Evolutionary conservation across 2,888 invertebrate species (phyloP), one percentile per base, ranked within the genome.

Genomic region (Celastrina argiolus): DNA sequence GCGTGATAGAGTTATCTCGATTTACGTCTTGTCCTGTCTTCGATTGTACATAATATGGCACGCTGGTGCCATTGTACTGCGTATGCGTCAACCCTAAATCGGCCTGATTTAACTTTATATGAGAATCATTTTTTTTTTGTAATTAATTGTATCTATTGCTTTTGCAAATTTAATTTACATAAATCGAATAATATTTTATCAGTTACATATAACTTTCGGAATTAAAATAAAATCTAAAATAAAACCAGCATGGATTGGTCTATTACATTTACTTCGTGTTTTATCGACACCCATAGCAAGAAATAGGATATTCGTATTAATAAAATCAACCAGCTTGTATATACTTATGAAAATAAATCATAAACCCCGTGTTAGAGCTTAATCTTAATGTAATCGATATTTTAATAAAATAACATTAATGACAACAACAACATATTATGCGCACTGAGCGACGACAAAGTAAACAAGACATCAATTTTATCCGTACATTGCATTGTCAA

Each of bases 291-390:
- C 22, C 22, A 45, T 5, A 12, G 16, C 18, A 41, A 7, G 2
- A 10, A 22, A 22, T 22, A 22, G 22, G 5, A 12, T 51, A 31
- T 64, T 61, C 61, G 36, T 61, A 22, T 51, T 34, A n/a, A 63
- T 63, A 26, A 22, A 34, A 22, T 51, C 42, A 45, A 34, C 18
- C 34, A 10, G 18, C 36, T 42, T 45, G 16, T 65, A 65, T 39
- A 56, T 58, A 65, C 36, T 66, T 63, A 59, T 56, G 0, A 22
- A 65, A 59, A 66, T 67, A 68, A 67, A 45, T 63, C 22, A 75
- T 72, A 74, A 80, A 81, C 80, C 81, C 81, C 81, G 74, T 74
- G 74, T 70, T 82, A 81, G 82, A 84, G 82, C 84, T 84, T 84
- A 83, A 75, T 75, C 71, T 74, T 81, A 72, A 76, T 74, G 73